Percentiles rank a stretch among this genome's conserved stretches.
phyloP scores from a whole-genome alignment of 64 coral and sea anemone species.

The Montipora foliosa region DNA sequence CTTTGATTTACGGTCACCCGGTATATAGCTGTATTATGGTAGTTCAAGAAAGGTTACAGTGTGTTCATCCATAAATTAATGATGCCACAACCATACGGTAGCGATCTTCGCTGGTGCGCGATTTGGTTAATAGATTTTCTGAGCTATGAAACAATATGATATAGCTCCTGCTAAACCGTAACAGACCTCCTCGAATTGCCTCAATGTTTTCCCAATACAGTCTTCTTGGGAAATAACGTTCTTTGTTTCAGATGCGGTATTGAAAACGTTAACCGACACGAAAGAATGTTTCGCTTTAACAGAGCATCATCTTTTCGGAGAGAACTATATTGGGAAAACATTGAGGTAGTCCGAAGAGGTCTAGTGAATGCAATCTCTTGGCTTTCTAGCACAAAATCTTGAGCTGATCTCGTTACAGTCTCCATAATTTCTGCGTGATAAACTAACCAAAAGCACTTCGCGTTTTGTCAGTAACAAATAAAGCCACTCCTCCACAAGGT shows the following conservation, averaged over 20 bases:
- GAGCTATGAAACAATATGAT: no score
- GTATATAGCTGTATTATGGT: neutral
- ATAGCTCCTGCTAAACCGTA: no score
- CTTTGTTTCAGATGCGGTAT: no score
- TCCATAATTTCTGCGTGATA: constrained; percentile 9
- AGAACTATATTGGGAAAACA: constrained; percentile 4
- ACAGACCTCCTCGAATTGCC: neutral
- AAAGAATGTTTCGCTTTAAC: neutral
- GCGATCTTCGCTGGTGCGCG: no score
- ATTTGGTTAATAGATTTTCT: no score
- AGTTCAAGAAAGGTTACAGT: neutral
- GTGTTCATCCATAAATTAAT: constrained; percentile 2
- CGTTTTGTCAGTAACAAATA: neutral
- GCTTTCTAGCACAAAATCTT: neutral
- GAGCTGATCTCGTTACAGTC: neutral
- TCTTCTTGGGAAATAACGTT: no score
- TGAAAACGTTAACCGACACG: neutral
- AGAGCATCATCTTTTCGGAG: neutral
- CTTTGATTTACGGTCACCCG: no score
- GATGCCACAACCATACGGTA: neutral
- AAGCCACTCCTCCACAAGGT: neutral
- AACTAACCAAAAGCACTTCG: neutral
- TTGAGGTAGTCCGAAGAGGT: neutral
- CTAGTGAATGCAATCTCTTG: neutral
- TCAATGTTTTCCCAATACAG: neutral